A percentile compares a stretch with the other conserved stretches of the same genome.
Evolutionary conservation across 1,140 invertebrate genomes (phyloP).

Genomic region (Stegodyphus mimosarum): DNA sequence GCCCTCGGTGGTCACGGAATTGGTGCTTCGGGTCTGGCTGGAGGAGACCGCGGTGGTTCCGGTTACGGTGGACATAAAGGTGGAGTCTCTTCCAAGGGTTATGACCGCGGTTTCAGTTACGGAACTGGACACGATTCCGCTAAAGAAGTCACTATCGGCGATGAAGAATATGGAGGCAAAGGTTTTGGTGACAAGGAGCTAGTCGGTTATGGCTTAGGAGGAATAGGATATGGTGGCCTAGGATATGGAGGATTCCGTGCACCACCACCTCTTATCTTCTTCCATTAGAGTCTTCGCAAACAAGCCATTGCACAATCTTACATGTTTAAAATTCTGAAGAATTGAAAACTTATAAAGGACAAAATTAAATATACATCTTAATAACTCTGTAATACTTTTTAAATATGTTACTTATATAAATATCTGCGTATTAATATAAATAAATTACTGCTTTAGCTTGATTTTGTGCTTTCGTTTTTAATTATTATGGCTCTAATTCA

Average conservation of each 20-base stretch:
- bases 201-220: slow-evolving; percentile 16
- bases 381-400: too few species aligned
- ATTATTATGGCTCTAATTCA: too few species aligned
- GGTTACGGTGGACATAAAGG: slow-evolving; percentile 39
- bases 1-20: slow-evolving; percentile 17
- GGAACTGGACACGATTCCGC: slow-evolving; percentile 27
- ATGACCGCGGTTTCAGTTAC: slow-evolving; percentile 28
- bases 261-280: background rate
- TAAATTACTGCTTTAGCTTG: too few species aligned
- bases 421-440: too few species aligned
- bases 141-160: background rate
- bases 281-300: background rate
- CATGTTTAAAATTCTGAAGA: too few species aligned
- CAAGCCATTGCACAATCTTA: too few species aligned
- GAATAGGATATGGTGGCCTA: slow-evolving; percentile 26
- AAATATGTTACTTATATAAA: too few species aligned
- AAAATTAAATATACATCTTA: too few species aligned
- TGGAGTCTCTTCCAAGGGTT: slow-evolving; percentile 6
- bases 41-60: background rate
- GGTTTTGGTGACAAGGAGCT: slow-evolving; percentile 37
- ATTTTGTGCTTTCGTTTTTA: too few species aligned
- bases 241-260: slow-evolving; percentile 11
- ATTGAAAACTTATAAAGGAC: too few species aligned
- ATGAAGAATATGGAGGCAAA: slow-evolving; percentile 30
- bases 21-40: background rate